Conservation (phyloP, 2,888 invertebrate species). For the Eustalomyia histrio region DNA sequence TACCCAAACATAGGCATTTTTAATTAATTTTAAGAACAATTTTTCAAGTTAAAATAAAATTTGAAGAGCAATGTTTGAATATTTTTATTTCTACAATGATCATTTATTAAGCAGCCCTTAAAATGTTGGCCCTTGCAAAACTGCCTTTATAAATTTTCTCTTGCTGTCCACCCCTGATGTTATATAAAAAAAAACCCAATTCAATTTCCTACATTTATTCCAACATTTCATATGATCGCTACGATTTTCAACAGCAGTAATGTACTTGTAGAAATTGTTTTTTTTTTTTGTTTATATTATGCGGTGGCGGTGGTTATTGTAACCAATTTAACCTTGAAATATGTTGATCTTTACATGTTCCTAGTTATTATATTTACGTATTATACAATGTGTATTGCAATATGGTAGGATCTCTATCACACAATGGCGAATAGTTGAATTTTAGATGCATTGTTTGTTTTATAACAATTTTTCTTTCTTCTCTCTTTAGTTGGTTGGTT, state of each 20-base stretch:
- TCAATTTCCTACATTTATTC: conserved; percentile 43
- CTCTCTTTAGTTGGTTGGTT: background rate
- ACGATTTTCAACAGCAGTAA: conserved; percentile 17
- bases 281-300: background rate
- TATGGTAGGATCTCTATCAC: background rate
- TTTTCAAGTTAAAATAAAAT: no score
- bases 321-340: conserved; percentile 70
- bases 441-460: conserved; percentile 63
- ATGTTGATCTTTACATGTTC: conserved; percentile 63
- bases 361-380: background rate
- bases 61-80: no score
- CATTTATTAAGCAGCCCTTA: background rate
- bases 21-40: no score
- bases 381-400: background rate
- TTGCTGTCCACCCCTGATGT: conserved; percentile 49
- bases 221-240: conserved; percentile 47
- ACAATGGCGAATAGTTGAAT: conserved; percentile 48
- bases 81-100: no score
- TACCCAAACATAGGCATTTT: no score
- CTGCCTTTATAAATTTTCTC: conserved; percentile 3
- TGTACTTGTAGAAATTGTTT: conserved; percentile 42
- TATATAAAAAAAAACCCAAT: conserved; percentile 45
- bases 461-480: conserved; percentile 46
- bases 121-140: conserved; percentile 4
- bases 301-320: conserved; percentile 67